A percentile compares a stretch with the other conserved stretches of the same genome.
Conservation (phyloP, 2,888 invertebrate species). For the Tachystola acroxantha region DNA sequence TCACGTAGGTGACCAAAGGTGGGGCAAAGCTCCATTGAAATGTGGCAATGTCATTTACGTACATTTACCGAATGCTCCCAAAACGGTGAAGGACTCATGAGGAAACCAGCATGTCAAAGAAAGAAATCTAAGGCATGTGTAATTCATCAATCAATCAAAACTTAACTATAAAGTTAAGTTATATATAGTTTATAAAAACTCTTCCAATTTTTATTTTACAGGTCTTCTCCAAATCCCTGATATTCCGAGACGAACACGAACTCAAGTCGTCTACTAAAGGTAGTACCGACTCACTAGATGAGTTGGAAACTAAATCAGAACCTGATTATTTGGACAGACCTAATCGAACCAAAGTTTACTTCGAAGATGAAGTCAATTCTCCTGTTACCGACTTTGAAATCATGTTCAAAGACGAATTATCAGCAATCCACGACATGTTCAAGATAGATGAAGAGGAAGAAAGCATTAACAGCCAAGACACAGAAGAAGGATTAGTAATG, state of each 20-base stretch:
- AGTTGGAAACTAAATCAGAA: slow-evolving; percentile 66
- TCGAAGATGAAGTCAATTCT: slow-evolving; percentile 70
- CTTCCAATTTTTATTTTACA: slow-evolving; percentile 37
- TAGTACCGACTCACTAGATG: slow-evolving; percentile 53
- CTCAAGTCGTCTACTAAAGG: slow-evolving; percentile 44
- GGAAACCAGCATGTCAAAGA: no score
- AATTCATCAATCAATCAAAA: no score
- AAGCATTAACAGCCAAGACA: slow-evolving; percentile 53
- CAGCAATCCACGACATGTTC: slow-evolving; percentile 59
- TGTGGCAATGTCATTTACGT: no score
- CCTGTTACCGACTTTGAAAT: slow-evolving; percentile 74
- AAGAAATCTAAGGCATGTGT: no score
- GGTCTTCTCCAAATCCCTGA: slow-evolving; percentile 73
- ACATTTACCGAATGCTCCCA: no score
- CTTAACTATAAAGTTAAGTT: no score
- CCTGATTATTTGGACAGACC: slow-evolving; percentile 61
- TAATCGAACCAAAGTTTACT: slow-evolving; percentile 68
- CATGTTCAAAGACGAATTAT: slow-evolving; percentile 73
- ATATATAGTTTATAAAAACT: no score
- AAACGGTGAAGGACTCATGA: no score
- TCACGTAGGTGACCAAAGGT: no score
- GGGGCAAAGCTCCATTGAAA: no score
- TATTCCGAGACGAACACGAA: slow-evolving; percentile 69
- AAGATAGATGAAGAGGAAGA: slow-evolving; percentile 73
- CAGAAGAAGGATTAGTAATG: slow-evolving; percentile 66